Conservation (phyloP, 2,888 invertebrate species). For the Malachius bipustulatus region DNA sequence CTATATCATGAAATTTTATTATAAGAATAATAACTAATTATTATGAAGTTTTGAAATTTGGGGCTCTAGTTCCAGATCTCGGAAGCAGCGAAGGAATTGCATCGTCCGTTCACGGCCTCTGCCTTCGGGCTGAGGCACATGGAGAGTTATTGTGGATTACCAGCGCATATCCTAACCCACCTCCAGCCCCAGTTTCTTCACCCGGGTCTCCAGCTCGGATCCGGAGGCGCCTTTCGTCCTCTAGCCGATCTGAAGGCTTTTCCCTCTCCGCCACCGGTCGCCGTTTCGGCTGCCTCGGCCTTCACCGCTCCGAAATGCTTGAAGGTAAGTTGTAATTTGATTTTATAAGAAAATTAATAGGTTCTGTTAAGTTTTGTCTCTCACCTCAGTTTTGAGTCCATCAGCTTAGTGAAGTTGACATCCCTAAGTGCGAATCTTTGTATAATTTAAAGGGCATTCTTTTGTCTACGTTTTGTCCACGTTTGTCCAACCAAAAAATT, state of each 20-base stretch:
- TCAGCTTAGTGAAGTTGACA: too few relatives aligned
- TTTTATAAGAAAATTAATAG: too few relatives aligned
- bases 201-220: constrained; percentile 49
- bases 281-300: constrained; percentile 58
- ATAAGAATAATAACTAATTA: too few relatives aligned
- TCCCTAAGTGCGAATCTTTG: too few relatives aligned
- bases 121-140: constrained; percentile 42
- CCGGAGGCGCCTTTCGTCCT: constrained; percentile 48
- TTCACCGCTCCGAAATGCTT: constrained; percentile 59
- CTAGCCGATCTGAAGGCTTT: constrained; percentile 45
- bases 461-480: too few relatives aligned
- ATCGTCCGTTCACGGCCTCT: constrained; percentile 51
- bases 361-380: too few relatives aligned
- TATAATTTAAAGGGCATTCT: too few relatives aligned
- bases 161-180: constrained; percentile 56
- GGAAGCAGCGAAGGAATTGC: constrained; percentile 50
- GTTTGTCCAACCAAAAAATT: too few relatives aligned
- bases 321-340: too few relatives aligned
- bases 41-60: too few relatives aligned
- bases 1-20: too few relatives aligned
- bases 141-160: constrained; percentile 48
- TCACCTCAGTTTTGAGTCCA: too few relatives aligned
- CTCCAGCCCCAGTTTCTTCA: constrained; percentile 62
- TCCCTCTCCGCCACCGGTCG: constrained; percentile 51
- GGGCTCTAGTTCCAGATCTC: constrained; percentile 37